These are phyloP conservation scores for Orchestes rusci DNA, from an alignment of 2,888 invertebrate species.

Conservation along the genomic window DNA sequence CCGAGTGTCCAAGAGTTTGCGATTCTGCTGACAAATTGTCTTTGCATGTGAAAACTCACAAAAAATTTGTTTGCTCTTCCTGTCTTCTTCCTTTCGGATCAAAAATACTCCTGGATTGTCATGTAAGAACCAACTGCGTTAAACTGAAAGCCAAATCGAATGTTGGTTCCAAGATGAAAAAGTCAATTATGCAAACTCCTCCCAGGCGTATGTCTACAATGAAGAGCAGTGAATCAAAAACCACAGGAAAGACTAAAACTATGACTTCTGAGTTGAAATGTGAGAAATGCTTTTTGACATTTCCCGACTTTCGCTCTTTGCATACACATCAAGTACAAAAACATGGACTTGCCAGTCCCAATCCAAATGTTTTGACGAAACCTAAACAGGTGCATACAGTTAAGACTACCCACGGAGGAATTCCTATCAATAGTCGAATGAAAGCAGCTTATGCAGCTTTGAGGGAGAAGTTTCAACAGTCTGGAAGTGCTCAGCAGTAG, in stretches of 20 bases:
- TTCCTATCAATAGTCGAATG: slow-evolving; percentile 31
- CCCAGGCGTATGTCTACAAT: slow-evolving; percentile 12
- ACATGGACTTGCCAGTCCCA: slow-evolving; percentile 36
- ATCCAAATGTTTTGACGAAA: slow-evolving; percentile 29
- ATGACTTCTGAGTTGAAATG: slow-evolving; percentile 31
- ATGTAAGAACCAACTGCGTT: slow-evolving; percentile 37
- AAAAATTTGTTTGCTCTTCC: slow-evolving; percentile 33
- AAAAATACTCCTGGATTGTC: slow-evolving; percentile 36
- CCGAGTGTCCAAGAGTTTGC: slow-evolving; percentile 35
- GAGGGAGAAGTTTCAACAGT: slow-evolving; percentile 24
- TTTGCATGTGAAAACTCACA: slow-evolving; percentile 35
- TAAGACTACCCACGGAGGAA: slow-evolving; percentile 31
- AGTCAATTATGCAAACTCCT: slow-evolving; percentile 25
- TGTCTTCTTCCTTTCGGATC: slow-evolving; percentile 36
- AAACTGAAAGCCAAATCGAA: slow-evolving; percentile 29
- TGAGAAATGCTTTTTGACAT: slow-evolving; percentile 33
- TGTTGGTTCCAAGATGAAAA: slow-evolving; percentile 29
- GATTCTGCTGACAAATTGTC: slow-evolving; percentile 29
- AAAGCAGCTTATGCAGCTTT: slow-evolving; percentile 29
- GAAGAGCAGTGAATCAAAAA: too few relatives aligned
- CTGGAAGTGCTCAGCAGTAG: too few relatives aligned
- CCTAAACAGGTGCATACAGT: slow-evolving; percentile 26
- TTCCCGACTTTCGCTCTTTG: slow-evolving; percentile 31
- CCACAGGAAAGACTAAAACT: too few relatives aligned
- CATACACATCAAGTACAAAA: slow-evolving; percentile 30